Evolutionary conservation across 2,888 invertebrate genomes (phyloP).

Genomic region (Drosophila meridiana): DNA sequence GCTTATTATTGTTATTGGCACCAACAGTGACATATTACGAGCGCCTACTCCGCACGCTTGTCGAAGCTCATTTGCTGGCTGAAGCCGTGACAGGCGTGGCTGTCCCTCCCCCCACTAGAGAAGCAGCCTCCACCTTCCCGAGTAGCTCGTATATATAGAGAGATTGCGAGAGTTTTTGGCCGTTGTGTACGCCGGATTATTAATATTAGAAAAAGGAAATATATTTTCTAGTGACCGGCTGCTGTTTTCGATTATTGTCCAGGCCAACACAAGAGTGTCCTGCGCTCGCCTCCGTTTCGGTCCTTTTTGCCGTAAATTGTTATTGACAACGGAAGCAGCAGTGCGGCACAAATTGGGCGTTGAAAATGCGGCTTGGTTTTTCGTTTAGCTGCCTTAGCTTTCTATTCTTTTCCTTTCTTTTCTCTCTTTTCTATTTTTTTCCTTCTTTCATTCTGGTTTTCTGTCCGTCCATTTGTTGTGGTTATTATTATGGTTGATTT

Average conservation of each 20-base stretch:
- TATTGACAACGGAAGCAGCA: constrained; percentile 82
- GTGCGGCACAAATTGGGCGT: constrained; percentile 79
- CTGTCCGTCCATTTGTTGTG: constrained; percentile 70
- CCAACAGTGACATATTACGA: constrained; percentile 81
- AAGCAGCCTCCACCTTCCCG: too few relatives aligned
- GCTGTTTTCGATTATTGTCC: constrained; percentile 80
- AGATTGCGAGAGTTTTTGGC: constrained; percentile 42
- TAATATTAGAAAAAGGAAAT: constrained; percentile 76
- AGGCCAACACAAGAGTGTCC: constrained; percentile 32
- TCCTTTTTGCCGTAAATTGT: constrained; percentile 76
- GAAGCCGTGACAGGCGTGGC: constrained; percentile 12
- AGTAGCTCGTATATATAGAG: constrained; percentile 36
- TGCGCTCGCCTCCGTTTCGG: constrained; percentile 21
- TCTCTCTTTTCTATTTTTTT: constrained; percentile 26
- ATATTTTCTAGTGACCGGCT: constrained; percentile 80
- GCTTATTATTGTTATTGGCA: constrained; percentile 82
- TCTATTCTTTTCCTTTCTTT: constrained; percentile 15
- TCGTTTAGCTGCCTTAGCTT: constrained; percentile 50
- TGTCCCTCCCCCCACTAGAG: background rate
- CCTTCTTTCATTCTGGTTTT: constrained; percentile 9
- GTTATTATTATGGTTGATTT: constrained; percentile 80
- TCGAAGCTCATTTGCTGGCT: constrained; percentile 70
- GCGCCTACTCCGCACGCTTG: constrained; percentile 54
- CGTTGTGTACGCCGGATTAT: constrained; percentile 75
- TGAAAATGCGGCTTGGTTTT: constrained; percentile 76